Evolutionary conservation across 2,113 vertebrate species (phyloP).

Genomic region (Canis aureus): DNA sequence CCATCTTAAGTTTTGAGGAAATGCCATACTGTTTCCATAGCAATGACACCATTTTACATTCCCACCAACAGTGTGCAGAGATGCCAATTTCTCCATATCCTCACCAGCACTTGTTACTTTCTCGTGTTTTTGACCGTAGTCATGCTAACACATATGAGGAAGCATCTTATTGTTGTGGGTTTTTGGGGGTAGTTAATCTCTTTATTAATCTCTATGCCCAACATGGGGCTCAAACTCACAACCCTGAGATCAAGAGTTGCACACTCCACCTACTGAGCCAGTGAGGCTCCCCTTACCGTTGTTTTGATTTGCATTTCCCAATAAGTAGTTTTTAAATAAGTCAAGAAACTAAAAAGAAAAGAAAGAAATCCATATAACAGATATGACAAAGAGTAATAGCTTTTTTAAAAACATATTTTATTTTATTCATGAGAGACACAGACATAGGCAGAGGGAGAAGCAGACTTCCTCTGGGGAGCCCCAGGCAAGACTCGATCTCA

Average conservation of each 20-base stretch:
- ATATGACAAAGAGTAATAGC: neutral
- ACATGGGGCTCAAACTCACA: neutral
- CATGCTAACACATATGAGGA: neutral
- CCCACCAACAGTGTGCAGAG: rapidly evolving
- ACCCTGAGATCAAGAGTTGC: neutral
- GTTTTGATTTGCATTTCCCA: neutral
- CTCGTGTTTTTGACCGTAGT: neutral
- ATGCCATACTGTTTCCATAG: neutral
- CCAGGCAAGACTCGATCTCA: too few species aligned
- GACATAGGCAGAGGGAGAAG: too few species aligned
- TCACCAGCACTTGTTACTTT: neutral
- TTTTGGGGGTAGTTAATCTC: neutral
- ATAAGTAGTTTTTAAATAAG: conserved; percentile 2
- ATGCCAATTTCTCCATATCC: neutral
- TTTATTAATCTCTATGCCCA: neutral
- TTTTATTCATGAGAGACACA: too few species aligned
- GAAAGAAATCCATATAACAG: neutral
- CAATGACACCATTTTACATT: too few species aligned
- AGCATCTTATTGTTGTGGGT: neutral
- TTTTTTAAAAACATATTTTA: neutral
- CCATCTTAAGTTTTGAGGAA: neutral
- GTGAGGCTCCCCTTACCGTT: neutral
- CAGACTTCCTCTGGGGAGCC: too few species aligned
- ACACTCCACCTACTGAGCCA: neutral
- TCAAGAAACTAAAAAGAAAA: neutral